Base-by-base conservation (phyloP, 1,140 invertebrate genomes). In the Drosophila albomicans region DNA sequence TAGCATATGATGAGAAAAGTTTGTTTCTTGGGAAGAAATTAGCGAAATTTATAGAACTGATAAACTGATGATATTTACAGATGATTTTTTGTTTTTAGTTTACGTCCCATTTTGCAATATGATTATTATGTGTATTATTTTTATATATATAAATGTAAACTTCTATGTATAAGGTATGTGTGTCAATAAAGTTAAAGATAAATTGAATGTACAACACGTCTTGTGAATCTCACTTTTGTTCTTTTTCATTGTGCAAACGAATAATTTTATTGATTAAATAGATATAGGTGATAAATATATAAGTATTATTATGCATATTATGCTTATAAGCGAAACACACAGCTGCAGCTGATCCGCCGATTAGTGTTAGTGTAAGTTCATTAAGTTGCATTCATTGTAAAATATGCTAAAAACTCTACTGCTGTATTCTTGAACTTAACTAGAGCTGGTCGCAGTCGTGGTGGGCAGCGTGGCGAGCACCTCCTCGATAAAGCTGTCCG, bases 221-320 rank as follows among this genome's bases (percentile, higher is more conserved):
- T 38, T 10, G 35, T 38, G n/a, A 2, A 43, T 25, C n/a, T 38
- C 11, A 10, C 20, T 5, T n/a, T 30, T 25, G 20, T 25, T 13
- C 13, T 8, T 30, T 54, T 61, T 72, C 59, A 71, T 81, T 89
- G 81, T 89, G 85, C 86, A 89, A 89, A 89, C 85, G 81, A 89
- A 85, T 85, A 89, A 89, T 89, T 89, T 89, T 89, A 89, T 89
- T 89, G 86, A 81, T 89, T 89, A 81, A 85, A 85, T 89, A 88
- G 62, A 69, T 78, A 45, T 67, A 77, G 52, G 68, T 82, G 82
- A 82, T 87, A 89, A 81, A 88, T 88, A 88, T 80, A 73, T 78
- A 69, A 61, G 43, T 67, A 78, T 75, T 75, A 62, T 28, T 75
- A 62, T 28, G 52, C 38, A 71, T 72, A 65, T 48, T 70, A 61